Evolutionary conservation across 2,113 vertebrate species (phyloP), one percentile per base, ranked within the genome.

Genomic region (Etheostoma spectabile): DNA sequence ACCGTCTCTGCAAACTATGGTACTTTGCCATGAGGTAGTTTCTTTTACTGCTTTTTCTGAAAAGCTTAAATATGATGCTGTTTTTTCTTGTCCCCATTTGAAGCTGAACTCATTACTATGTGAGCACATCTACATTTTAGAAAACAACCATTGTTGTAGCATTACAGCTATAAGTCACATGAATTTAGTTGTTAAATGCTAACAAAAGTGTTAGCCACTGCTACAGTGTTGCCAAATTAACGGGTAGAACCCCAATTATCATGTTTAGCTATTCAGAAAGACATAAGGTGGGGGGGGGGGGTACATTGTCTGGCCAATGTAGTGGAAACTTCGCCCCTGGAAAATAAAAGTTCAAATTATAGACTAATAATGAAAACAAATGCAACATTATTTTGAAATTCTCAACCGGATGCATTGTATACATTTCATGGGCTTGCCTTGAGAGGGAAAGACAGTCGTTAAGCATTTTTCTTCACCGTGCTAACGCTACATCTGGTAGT

Each of bases 301-400:
- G 1, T 27, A 12, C 30, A 30, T 30, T 30, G 3, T 64, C 62
- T 46, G 14, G 21, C n/a, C 16, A 64, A 8, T n/a, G n/a, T 45
- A 11, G 16, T 19, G 24, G 45, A 19, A 5, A 19, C 33, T 21
- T 21, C 0, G 3, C 18, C 8, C 16, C 16, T 60, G 49, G 27
- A 27, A 24, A 27, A 30, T 66, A 27, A 68, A n/a, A 21, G 24
- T 51, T 51, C 4, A 30, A 30, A 30, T 30, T 13, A 13, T 33
- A 15, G 3, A 3, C 4, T 3, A 4, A 30, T 30, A 4, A 10
- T 7, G n/a, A 42, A 42, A 0, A 38, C 27, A 11, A 42, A 42
- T 7, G n/a, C 4, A 8, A 42, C 38, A 42, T 42, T 91, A 85
- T 86, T 89, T 0, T 91, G 92, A 88, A 91, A 79, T 3, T 2